Base-by-base conservation (phyloP, 2,888 invertebrate species). In the Polyploca ridens region DNA sequence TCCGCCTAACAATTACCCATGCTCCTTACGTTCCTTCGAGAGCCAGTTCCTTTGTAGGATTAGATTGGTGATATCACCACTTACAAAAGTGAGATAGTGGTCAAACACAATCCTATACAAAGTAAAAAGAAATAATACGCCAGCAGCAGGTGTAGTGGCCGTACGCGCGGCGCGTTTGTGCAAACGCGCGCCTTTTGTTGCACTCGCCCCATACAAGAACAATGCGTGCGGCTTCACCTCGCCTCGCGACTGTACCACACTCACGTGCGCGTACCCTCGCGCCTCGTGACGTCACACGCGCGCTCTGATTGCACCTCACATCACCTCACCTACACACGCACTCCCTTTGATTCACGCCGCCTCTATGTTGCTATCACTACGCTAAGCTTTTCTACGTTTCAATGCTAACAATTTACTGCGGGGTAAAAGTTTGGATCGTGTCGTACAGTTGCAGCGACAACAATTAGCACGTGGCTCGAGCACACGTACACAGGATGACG, bases 151-250 rank as follows among this genome's bases (percentile, higher is more conserved):
- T 54, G 54, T 54, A n/a, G 19, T 19, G 54, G 19, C 19, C 54
- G 16, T 3, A 7, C 49, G 14, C 46, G 54, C 54, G 54, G 54
- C 19, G n/a, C 16, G 49, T 49, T 49, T 49, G 49, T 19, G 54
- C 2, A 6, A 19, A 54, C 46, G 69, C 64, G 68, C 65, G 68
- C 58, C 44, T 54, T 54, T 54, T 54, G 54, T 54, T 19, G 54
- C 54, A 54, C 54, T 54, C 54, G 19, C 54, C 19, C 7, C 54
- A 19, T 41, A 46, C n/a, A 46, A 41, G 54, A 54, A 54, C 54
- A 54, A 54, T 54, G 54, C 54, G 54, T 54, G 54, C 54, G 10
- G 46, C 19, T 54, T 19, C 19, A 10, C 54, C 54, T 54, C 49
- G n/a, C 49, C 3, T 5, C 35, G 41, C 41, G 11, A 44, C 44